Conservation (phyloP, 2,113 vertebrate species). For the Cinclus cinclus region DNA sequence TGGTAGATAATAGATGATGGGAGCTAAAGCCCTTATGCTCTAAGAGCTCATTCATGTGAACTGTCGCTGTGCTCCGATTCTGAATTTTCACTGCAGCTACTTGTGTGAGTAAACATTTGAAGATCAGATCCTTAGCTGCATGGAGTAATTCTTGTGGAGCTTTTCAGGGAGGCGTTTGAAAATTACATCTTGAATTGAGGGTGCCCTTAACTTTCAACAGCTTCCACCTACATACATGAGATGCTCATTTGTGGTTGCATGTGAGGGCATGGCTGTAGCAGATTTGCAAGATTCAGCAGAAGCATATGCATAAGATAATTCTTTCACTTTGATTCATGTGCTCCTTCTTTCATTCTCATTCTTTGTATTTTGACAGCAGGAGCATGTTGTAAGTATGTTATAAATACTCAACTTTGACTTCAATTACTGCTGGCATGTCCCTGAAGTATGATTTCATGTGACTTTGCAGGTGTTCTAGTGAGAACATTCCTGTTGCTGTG, state of each 20-base stretch:
- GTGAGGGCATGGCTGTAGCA: conserved; percentile 20
- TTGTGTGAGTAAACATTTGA: conserved; percentile 18
- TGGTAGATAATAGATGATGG: conserved; percentile 10
- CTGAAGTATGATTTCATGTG: neutral
- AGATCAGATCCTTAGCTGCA: neutral
- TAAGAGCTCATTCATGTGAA: conserved; percentile 1
- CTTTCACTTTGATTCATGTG: conserved; percentile 16
- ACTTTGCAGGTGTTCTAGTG: neutral
- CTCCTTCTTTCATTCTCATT: conserved; percentile 1
- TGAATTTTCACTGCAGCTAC: conserved; percentile 1
- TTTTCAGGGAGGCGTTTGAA: neutral
- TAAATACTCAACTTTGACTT: neutral
- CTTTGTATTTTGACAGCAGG: conserved; percentile 6
- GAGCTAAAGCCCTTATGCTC: neutral
- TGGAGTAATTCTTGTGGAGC: neutral
- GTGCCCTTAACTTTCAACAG: conserved; percentile 31
- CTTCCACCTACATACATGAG: conserved; percentile 22
- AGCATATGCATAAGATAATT: neutral
- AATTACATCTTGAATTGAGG: neutral
- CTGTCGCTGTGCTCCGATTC: neutral
- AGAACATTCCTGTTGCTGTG: neutral
- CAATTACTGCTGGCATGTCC: neutral
- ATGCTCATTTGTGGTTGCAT: neutral
- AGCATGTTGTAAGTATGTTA: neutral
- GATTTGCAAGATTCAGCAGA: neutral